Evolutionary conservation across 2,888 invertebrate genomes (phyloP).

Genomic region (Morinoia aosen): DNA sequence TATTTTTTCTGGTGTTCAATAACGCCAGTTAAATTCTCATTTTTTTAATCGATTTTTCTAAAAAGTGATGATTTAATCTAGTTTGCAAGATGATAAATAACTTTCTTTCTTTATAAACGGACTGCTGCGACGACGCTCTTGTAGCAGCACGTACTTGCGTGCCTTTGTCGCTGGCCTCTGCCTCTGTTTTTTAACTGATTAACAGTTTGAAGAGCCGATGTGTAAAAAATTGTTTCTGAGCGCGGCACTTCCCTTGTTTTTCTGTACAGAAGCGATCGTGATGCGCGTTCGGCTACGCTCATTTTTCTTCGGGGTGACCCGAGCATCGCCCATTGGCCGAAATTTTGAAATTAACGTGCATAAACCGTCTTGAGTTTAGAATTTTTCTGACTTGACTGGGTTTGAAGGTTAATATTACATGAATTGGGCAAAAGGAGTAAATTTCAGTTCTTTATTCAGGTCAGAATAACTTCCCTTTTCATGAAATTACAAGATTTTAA

Average conservation of each 20-base stretch:
- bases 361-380: no score
- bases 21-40: neutral
- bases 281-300: neutral
- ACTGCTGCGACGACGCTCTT: neutral
- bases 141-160: neutral
- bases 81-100: neutral
- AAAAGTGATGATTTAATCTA: neutral
- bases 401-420: no score
- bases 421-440: no score
- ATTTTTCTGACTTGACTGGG: no score
- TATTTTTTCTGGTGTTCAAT: no score
- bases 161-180: neutral
- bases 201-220: constrained; percentile 10
- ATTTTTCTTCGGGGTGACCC: neutral
- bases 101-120: neutral
- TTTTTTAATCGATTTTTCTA: neutral
- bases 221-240: neutral
- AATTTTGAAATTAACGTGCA: neutral
- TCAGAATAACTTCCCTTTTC: no score
- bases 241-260: neutral
- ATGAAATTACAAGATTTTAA: no score
- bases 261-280: neutral
- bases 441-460: no score
- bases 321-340: neutral
- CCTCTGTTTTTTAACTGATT: neutral